A percentile compares a stretch with the other conserved stretches of the same genome.
phyloP scores from a whole-genome alignment of 2,113 vertebrate genomes.

The Perca fluviatilis region DNA sequence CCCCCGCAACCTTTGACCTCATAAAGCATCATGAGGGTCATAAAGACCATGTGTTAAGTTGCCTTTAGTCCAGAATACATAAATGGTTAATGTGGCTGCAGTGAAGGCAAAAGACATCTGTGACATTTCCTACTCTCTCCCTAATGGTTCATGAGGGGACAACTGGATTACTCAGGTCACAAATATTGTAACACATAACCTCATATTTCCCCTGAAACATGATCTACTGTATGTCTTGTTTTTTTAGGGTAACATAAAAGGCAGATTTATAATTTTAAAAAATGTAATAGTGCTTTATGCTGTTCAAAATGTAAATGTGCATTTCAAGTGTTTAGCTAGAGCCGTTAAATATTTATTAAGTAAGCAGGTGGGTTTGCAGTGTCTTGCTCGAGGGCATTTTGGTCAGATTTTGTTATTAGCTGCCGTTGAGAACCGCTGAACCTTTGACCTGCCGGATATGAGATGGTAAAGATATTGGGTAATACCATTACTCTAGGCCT shows the following conservation, averaged over 20 bases:
- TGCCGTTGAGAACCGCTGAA: conserved; percentile 12
- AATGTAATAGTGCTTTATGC: background rate
- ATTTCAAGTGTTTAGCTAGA: background rate
- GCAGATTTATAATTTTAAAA: background rate
- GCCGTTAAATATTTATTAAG: conserved; percentile 16
- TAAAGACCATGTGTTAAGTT: background rate
- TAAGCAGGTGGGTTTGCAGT: conserved; percentile 10
- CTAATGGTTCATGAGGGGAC: conserved; percentile 3
- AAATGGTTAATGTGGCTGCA: conserved; percentile 20
- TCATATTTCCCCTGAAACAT: background rate
- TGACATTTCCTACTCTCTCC: background rate
- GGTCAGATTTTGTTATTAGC: conserved; percentile 23
- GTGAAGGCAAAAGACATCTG: background rate
- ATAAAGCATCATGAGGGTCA: conserved; percentile 5
- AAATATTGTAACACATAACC: background rate
- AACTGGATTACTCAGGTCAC: background rate
- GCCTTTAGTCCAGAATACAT: conserved; percentile 25
- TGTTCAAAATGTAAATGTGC: background rate
- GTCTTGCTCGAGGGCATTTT: conserved; percentile 24
- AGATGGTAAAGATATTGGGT: conserved; percentile 4
- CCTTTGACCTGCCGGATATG: conserved; percentile 45
- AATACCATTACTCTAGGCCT: background rate
- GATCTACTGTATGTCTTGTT: background rate
- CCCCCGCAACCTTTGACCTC: conserved; percentile 29
- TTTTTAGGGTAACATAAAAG: background rate